Base-by-base conservation (phyloP, 2,888 invertebrate genomes). In the Corbicula japonica region DNA sequence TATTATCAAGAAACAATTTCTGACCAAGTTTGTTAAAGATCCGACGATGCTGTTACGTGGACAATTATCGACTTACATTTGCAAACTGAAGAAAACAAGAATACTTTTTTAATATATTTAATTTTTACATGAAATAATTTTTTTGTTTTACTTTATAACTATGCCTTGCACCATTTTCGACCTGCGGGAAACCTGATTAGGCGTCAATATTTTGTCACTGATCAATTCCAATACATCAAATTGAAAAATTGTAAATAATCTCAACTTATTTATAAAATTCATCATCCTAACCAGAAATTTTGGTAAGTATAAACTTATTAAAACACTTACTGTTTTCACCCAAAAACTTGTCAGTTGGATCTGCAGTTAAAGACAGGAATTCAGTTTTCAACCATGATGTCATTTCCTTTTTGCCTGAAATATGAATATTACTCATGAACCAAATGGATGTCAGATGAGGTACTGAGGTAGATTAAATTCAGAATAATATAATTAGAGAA, bases 321-420 rank as follows among this genome's bases (percentile, higher is more conserved):
- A n/a, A n/a, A n/a, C n/a, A 38, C 48, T 48, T 18, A 48, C 48
- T 21, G 12, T 21, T 48, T 48, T 48, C 48, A 18, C 21, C 48
- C 12, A 10, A 48, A 21, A 48, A 48, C 21, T 21, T 10, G 48
- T 48, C 48, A 18, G 48, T 48, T 48, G 48, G 48, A 21, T 48
- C 48, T 48, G 48, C 48, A 48, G 48, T 21, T 21, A 48, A 48
- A 48, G 12, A 10, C 12, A 48, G 48, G 48, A 48, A 48, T 18
- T 48, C 21, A 21, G 15, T 48, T 21, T 48, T 48, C 48, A 48
- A 48, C 48, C 48, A 48, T 48, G 48, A 10, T 21, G 48, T 21
- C 48, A 48, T 48, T 48, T 48, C 48, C 21, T 48, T 48, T 48
- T 48, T 48, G 48, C 48, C 48, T 48, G 48, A 48, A 48, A 48